Percentiles rank a stretch among this genome's conserved stretches.
Conservation (phyloP, 2,888 invertebrate species). For the Tetanocera ferruginea region DNA sequence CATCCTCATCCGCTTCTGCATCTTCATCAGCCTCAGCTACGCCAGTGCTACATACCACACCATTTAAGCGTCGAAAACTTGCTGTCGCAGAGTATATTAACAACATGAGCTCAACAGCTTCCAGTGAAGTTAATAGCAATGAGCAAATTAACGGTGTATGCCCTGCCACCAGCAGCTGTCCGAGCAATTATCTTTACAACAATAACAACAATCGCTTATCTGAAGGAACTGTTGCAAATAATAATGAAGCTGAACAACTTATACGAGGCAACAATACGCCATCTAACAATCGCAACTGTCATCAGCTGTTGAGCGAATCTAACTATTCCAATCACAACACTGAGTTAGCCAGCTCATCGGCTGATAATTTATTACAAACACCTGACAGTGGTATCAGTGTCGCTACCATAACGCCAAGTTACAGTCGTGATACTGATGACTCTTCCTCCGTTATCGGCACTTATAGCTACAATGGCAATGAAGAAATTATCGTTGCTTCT, state of each 20-base stretch:
- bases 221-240: slow-evolving; percentile 22
- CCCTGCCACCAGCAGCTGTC: slow-evolving; percentile 25
- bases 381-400: slow-evolving; percentile 62
- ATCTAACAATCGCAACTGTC: slow-evolving; percentile 36
- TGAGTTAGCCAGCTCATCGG: slow-evolving; percentile 18
- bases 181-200: slow-evolving; percentile 28
- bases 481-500: background rate
- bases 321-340: slow-evolving; percentile 37
- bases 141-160: slow-evolving; percentile 49
- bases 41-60: slow-evolving; percentile 38
- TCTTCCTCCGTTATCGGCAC: slow-evolving; percentile 4
- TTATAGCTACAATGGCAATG: slow-evolving; percentile 24
- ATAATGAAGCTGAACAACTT: background rate
- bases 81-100: slow-evolving; percentile 47
- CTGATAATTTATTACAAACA: slow-evolving; percentile 47
- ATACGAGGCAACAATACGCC: slow-evolving; percentile 42
- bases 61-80: slow-evolving; percentile 46
- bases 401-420: slow-evolving; percentile 51
- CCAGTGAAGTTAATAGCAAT: slow-evolving; percentile 49
- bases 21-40: slow-evolving; percentile 19
- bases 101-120: slow-evolving; percentile 27
- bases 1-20: slow-evolving; percentile 39
- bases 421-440: slow-evolving; percentile 39
- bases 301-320: slow-evolving; percentile 27
- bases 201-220: slow-evolving; percentile 28